phyloP scores from a whole-genome alignment of 2,888 invertebrate genomes.

The Trisateles emortualis region DNA sequence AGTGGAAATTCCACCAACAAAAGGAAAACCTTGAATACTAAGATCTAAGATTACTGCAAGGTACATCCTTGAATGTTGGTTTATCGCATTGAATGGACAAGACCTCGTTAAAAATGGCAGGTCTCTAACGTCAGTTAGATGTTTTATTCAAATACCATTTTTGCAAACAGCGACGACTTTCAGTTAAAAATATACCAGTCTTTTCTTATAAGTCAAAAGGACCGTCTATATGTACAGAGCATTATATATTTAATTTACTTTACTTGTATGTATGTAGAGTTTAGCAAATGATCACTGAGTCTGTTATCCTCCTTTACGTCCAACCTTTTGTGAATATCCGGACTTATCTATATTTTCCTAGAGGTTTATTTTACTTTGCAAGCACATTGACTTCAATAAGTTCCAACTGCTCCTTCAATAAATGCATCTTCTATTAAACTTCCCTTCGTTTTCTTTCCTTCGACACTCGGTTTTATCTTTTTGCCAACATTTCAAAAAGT shows the following conservation, averaged over 20 bases:
- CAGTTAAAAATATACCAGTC: conserved; percentile 1
- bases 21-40: conserved; percentile 49
- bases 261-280: neutral
- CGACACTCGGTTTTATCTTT: neutral
- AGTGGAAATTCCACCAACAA: conserved; percentile 52
- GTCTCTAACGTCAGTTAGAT: conserved; percentile 11
- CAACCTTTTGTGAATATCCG: neutral
- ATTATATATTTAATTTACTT: neutral
- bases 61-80: conserved; percentile 36
- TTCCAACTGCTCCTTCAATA: neutral
- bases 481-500: neutral
- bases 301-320: neutral
- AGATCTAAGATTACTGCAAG: conserved; percentile 39
- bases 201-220: neutral
- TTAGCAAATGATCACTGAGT: neutral
- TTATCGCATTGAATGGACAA: conserved; percentile 25
- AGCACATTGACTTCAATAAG: conserved; percentile 3
- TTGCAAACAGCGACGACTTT: conserved; percentile 1
- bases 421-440: neutral
- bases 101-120: conserved; percentile 25
- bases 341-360: neutral
- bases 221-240: neutral
- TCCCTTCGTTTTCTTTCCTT: neutral
- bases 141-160: conserved; percentile 29
- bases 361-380: neutral